Conservation (phyloP, 1,140 invertebrate species). For the Leguminivora glycinivorella region DNA sequence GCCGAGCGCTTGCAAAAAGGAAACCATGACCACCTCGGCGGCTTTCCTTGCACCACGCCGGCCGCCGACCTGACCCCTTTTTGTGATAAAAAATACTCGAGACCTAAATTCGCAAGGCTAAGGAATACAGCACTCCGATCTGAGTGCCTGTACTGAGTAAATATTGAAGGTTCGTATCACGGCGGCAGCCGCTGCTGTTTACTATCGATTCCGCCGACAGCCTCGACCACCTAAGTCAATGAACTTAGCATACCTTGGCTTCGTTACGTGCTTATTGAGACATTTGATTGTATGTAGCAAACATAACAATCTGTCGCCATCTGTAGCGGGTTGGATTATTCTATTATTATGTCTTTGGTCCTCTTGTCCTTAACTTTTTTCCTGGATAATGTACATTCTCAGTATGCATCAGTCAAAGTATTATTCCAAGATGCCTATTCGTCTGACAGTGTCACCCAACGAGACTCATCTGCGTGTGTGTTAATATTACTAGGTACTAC, state of each 20-base stretch:
- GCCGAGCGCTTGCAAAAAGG: constrained; percentile 67
- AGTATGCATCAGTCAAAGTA: background rate
- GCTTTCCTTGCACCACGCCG: constrained; percentile 64
- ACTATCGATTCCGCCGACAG: constrained; percentile 12
- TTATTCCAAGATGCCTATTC: background rate
- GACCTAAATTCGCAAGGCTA: background rate
- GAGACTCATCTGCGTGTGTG: background rate
- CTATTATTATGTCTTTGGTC: background rate
- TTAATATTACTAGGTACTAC: no score
- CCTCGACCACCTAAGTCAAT: constrained; percentile 19
- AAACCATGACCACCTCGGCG: constrained; percentile 62
- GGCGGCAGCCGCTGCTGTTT: constrained; percentile 14
- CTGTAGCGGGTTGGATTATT: background rate
- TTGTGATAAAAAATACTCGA: constrained; percentile 52
- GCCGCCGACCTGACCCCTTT: constrained; percentile 70
- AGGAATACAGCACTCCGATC: background rate
- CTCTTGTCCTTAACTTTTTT: no score
- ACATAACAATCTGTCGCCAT: background rate
- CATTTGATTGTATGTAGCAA: background rate
- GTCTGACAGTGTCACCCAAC: background rate
- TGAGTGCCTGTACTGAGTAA: constrained; percentile 3
- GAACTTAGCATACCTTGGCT: constrained; percentile 22
- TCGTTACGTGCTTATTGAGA: constrained; percentile 8
- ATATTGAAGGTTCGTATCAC: background rate
- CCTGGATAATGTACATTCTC: background rate